These are phyloP conservation scores for Plebejus argus DNA, from an alignment of 2,888 invertebrate species.

Conservation along the genomic window DNA sequence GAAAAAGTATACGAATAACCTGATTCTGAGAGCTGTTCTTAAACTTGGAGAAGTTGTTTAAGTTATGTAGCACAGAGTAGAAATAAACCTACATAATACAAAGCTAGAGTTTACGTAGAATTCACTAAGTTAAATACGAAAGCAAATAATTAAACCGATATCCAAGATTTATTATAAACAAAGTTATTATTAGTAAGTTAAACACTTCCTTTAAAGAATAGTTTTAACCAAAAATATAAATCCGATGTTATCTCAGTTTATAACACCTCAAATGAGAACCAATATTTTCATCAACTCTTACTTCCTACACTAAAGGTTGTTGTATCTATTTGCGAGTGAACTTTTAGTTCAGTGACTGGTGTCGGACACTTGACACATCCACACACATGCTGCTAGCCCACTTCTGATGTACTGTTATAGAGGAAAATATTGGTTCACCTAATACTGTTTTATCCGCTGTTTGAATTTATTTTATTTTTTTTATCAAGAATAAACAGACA, in stretches of 20 bases:
- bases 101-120: background rate
- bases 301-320: background rate
- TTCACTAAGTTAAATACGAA: background rate
- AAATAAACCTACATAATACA: background rate
- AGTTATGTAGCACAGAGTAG: background rate
- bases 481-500: too few species aligned
- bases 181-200: too few species aligned
- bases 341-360: constrained; percentile 4
- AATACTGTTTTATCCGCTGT: background rate
- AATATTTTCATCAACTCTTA: background rate
- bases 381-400: constrained; percentile 18
- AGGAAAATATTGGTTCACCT: background rate
- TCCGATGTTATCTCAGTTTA: too few species aligned
- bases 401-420: constrained; percentile 12
- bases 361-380: constrained; percentile 23
- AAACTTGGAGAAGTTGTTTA: background rate
- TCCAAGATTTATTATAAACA: too few species aligned
- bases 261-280: background rate
- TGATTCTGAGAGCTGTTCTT: background rate
- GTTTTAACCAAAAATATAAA: too few species aligned
- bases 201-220: too few species aligned
- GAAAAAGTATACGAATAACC: constrained; percentile 6
- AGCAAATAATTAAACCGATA: background rate
- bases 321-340: background rate
- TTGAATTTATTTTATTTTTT: too few species aligned